Base-by-base conservation (phyloP, 2,888 invertebrate genomes). In the Plagodis pulveraria region DNA sequence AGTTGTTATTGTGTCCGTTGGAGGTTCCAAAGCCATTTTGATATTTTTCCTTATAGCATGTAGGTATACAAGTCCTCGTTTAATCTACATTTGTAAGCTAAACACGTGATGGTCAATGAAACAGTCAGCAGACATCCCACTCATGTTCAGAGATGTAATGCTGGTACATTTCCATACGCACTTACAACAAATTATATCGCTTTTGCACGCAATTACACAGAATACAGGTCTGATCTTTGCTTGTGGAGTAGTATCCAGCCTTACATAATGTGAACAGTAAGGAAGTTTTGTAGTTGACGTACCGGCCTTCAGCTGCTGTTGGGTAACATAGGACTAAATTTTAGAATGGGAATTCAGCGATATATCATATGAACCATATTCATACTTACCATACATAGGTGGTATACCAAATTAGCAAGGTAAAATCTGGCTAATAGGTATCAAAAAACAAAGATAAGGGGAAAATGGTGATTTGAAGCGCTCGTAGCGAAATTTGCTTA, bases 171-270 rank as follows among this genome's bases (percentile, higher is more conserved):
- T 56, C 46, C 56, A 50, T 56, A 38, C 36, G 12, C 41, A 40
- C 49, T 44, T 38, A 55, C 38, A 44, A 44, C 49, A 48, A 47
- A 50, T 56, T 56, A 56, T 56, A 50, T 46, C 45, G 52, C 22
- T 40, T 50, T 34, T 47, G 35, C 45, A 44, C 44, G 51, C 36
- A 12, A 50, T 56, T 56, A 56, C 50, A n/a, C 33, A 50, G 34
- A 46, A 40, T 35, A 56, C 34, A 33, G 45, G 45, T 50, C 36
- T 41, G 46, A 56, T 50, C 56, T 56, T 44, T 50, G 50, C 12
- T 7, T 7, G 40, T 6, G 22, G 10, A 9, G 35, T 10, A 41
- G 7, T 42, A 35, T 0, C 35, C n/a, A n/a, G 9, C 52, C n/a
- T 9, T 52, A 52, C 32, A 45, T 41, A 5, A 11, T 0, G 33